phyloP scores from a whole-genome alignment of 2,888 invertebrate genomes.

The Sesia bembeciformis region DNA sequence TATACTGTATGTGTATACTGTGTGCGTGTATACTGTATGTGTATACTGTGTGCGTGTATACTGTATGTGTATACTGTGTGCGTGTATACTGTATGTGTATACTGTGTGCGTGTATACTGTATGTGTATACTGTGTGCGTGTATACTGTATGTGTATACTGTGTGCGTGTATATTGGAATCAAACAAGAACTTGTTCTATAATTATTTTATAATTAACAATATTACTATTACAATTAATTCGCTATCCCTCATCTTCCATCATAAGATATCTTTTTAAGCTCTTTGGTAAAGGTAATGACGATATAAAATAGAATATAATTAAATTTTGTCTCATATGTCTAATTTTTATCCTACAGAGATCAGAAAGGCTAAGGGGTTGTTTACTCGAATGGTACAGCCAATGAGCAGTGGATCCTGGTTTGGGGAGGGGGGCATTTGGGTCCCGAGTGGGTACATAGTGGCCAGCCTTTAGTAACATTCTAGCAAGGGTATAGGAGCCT shows the following conservation, averaged over 20 bases:
- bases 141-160: background rate
- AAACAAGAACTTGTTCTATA: background rate
- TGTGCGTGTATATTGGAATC: background rate
- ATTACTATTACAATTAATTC: background rate
- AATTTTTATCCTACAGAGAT: constrained; percentile 74
- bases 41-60: background rate
- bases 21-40: background rate
- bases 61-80: background rate
- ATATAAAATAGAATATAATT: constrained; percentile 46
- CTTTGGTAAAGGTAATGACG: constrained; percentile 68
- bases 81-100: too few relatives aligned
- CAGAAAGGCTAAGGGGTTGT: constrained; percentile 68
- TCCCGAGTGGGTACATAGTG: constrained; percentile 26
- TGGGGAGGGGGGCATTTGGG: constrained; percentile 14
- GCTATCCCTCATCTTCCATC: constrained; percentile 61
- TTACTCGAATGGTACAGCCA: constrained; percentile 54
- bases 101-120: background rate
- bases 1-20: background rate
- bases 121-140: too few relatives aligned
- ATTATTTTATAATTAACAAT: too few relatives aligned
- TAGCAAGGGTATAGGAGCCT: constrained; percentile 33
- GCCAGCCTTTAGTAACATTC: constrained; percentile 57
- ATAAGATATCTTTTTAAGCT: constrained; percentile 72
- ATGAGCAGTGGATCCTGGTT: constrained; percentile 31
- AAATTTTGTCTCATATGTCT: constrained; percentile 36